A percentile compares a stretch with the other conserved stretches of the same genome.
These are phyloP conservation scores for Horisme vitalbata DNA, from an alignment of 2,888 invertebrate species.

Conservation along the genomic window DNA sequence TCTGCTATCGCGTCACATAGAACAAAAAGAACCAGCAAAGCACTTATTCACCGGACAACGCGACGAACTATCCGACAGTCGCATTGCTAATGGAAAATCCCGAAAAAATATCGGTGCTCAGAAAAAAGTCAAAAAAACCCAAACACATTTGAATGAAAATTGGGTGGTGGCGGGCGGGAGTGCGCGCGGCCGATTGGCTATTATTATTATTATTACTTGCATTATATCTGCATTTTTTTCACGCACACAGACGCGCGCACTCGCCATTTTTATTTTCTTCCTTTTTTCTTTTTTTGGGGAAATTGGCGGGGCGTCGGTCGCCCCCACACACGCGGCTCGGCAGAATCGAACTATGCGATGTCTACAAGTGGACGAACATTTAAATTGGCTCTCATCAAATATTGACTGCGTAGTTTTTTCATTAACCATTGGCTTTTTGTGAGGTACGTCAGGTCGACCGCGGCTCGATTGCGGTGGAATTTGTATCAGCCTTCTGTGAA, in stretches of 20 bases:
- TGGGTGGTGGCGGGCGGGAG: constrained; percentile 69
- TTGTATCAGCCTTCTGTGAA: constrained; percentile 63
- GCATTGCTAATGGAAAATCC: constrained; percentile 77
- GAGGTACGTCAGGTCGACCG: constrained; percentile 45
- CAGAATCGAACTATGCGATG: constrained; percentile 76
- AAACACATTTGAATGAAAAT: constrained; percentile 81
- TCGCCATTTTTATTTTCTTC: constrained; percentile 77
- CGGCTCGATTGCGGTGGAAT: constrained; percentile 57
- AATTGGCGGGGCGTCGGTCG: constrained; percentile 54
- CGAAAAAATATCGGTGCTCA: constrained; percentile 74
- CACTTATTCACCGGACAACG: constrained; percentile 58
- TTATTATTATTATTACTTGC: constrained; percentile 83
- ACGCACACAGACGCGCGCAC: constrained; percentile 68
- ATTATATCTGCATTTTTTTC: constrained; percentile 81
- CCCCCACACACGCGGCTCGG: constrained; percentile 58
- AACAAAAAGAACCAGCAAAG: constrained; percentile 51
- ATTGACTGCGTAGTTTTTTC: constrained; percentile 82
- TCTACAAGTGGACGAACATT: constrained; percentile 82
- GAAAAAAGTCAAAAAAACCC: constrained; percentile 72
- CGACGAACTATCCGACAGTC: constrained; percentile 61
- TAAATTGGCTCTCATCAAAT: constrained; percentile 83
- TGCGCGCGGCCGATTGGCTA: constrained; percentile 69
- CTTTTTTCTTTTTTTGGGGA: constrained; percentile 73
- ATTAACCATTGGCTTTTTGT: constrained; percentile 75
- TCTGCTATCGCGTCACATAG: constrained; percentile 44